Evolutionary conservation across 2,113 vertebrate species (phyloP).

Genomic region (Micronycteris hirsuta): DNA sequence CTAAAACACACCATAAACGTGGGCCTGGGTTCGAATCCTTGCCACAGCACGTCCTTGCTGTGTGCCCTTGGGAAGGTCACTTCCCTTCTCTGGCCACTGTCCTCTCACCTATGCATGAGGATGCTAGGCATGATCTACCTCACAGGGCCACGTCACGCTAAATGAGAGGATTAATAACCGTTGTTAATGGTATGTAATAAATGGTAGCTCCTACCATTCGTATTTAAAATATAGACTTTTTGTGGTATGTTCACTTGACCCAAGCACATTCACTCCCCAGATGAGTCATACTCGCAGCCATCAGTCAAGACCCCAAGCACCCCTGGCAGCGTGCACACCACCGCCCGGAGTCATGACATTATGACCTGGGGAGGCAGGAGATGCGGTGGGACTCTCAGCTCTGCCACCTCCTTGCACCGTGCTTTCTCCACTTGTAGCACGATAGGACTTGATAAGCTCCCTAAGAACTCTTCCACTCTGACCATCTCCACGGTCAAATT

Average conservation of each 20-base stretch:
- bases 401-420: background rate
- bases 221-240: background rate
- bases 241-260: background rate
- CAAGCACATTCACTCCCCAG: background rate
- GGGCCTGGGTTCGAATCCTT: background rate
- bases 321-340: background rate
- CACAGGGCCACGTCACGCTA: background rate
- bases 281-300: background rate
- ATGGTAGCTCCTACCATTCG: fast-evolving
- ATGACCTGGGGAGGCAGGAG: background rate
- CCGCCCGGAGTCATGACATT: background rate
- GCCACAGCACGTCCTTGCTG: background rate
- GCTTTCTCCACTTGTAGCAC: background rate
- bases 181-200: background rate
- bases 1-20: background rate
- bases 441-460: background rate
- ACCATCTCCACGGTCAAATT: background rate
- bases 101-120: background rate
- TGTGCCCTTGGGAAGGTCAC: background rate
- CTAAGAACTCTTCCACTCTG: background rate
- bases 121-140: fast-evolving
- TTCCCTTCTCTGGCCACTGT: background rate
- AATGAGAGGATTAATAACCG: background rate
- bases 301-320: background rate
- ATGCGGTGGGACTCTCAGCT: background rate